These are phyloP conservation scores for Melanotaenia boesemani DNA, from an alignment of 2,797 vertebrate species.

Conservation along the genomic window DNA sequence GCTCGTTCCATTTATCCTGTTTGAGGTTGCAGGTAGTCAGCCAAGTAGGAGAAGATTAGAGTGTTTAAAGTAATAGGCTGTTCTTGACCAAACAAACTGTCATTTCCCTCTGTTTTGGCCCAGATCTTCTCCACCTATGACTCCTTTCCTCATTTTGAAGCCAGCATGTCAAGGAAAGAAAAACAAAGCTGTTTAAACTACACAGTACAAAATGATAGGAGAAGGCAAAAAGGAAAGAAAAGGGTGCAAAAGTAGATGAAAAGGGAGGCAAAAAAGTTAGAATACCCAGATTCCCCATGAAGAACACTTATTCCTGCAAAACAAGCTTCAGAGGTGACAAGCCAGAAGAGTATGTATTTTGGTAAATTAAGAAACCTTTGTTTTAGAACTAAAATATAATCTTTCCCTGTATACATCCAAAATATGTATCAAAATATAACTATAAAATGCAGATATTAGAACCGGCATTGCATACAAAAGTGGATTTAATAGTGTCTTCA, in stretches of 20 bases:
- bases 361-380: background rate
- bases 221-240: slow-evolving; percentile 6
- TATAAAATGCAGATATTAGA: background rate
- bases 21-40: slow-evolving; percentile 67
- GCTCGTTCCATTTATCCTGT: slow-evolving; percentile 34
- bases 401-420: background rate
- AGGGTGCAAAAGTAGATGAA: slow-evolving; percentile 13
- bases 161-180: slow-evolving; percentile 71
- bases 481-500: background rate
- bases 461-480: background rate
- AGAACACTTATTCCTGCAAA: background rate
- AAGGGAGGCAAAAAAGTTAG: background rate
- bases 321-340: background rate
- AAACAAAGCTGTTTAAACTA: slow-evolving; percentile 66
- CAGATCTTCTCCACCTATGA: slow-evolving; percentile 38
- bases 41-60: slow-evolving; percentile 71
- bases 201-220: slow-evolving; percentile 16
- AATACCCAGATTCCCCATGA: background rate
- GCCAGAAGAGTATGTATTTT: background rate
- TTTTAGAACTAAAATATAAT: background rate
- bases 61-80: slow-evolving; percentile 58
- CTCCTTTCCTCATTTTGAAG: slow-evolving; percentile 54
- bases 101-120: slow-evolving; percentile 63
- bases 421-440: background rate
- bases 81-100: slow-evolving; percentile 68